These are phyloP conservation scores for Coelopa pilipes DNA, from an alignment of 2,888 invertebrate genomes.

Conservation along the genomic window DNA sequence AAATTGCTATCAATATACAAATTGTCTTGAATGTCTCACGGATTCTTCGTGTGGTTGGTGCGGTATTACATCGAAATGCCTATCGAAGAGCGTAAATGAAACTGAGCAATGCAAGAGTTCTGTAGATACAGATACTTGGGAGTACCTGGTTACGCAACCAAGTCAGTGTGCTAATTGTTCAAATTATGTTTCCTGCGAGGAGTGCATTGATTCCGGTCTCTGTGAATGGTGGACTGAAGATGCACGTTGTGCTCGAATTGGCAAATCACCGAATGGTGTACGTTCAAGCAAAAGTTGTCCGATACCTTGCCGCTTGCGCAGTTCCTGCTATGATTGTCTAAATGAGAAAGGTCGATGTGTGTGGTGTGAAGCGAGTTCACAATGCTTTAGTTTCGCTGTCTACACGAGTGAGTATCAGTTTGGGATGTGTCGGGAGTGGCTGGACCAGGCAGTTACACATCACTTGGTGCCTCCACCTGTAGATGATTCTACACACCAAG, in stretches of 20 bases:
- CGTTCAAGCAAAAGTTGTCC: constrained; percentile 76
- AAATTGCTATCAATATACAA: constrained; percentile 79
- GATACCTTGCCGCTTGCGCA: constrained; percentile 81
- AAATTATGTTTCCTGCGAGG: constrained; percentile 88
- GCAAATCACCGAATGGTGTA: constrained; percentile 78
- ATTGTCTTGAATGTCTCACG: constrained; percentile 87
- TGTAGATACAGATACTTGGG: constrained; percentile 72
- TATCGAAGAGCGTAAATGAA: constrained; percentile 77
- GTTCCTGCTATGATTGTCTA: constrained; percentile 83
- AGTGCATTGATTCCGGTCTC: constrained; percentile 79
- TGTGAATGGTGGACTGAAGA: constrained; percentile 96
- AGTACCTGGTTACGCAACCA: constrained; percentile 84
- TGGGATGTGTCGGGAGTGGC: constrained; percentile 92
- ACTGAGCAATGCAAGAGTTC: constrained; percentile 70
- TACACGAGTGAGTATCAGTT: constrained; percentile 95
- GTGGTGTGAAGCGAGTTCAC: constrained; percentile 93
- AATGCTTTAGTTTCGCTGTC: constrained; percentile 95
- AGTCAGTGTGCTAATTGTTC: constrained; percentile 88
- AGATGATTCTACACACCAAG: constrained; percentile 21
- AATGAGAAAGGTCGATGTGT: constrained; percentile 90
- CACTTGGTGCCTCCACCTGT: constrained; percentile 36
- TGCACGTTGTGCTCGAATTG: constrained; percentile 84
- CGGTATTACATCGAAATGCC: constrained; percentile 77
- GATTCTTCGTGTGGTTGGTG: constrained; percentile 96
- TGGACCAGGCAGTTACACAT: constrained; percentile 78